Conservation (phyloP, 2,797 vertebrate genomes). For the Lerista edwardsae region DNA sequence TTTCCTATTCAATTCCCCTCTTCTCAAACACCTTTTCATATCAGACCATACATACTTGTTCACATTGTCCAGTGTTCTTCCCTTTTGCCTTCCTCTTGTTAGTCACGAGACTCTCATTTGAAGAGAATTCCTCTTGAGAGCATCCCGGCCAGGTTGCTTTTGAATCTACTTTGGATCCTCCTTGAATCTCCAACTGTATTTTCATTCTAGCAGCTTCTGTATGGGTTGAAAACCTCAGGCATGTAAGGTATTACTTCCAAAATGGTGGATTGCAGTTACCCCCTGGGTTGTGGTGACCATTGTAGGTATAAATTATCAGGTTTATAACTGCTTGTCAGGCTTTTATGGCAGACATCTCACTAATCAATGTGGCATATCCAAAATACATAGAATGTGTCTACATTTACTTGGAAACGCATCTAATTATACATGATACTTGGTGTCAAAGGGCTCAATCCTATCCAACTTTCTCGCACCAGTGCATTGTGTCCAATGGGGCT, state of each 20-base stretch:
- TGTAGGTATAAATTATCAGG: not conserved
- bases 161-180: slow-evolving; percentile 80
- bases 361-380: not conserved
- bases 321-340: not conserved
- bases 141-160: slow-evolving; percentile 76
- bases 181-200: slow-evolving; percentile 81
- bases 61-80: slow-evolving; percentile 77
- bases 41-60: slow-evolving; percentile 39
- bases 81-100: slow-evolving; percentile 72
- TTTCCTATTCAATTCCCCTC: not conserved
- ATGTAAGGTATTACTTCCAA: not conserved
- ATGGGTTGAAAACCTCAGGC: slow-evolving; percentile 35
- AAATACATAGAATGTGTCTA: not conserved
- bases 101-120: accelerated
- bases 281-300: not conserved
- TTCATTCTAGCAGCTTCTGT: slow-evolving; percentile 77
- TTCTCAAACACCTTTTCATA: not conserved
- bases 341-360: too few relatives aligned
- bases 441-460: too few relatives aligned
- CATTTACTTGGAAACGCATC: not conserved
- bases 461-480: too few relatives aligned
- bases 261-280: not conserved
- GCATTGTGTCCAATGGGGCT: too few relatives aligned
- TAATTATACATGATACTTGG: not conserved
- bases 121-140: slow-evolving; percentile 39